These are phyloP conservation scores for Drosophila takahashii DNA, from an alignment of 1,140 invertebrate species.

Conservation along the genomic window DNA sequence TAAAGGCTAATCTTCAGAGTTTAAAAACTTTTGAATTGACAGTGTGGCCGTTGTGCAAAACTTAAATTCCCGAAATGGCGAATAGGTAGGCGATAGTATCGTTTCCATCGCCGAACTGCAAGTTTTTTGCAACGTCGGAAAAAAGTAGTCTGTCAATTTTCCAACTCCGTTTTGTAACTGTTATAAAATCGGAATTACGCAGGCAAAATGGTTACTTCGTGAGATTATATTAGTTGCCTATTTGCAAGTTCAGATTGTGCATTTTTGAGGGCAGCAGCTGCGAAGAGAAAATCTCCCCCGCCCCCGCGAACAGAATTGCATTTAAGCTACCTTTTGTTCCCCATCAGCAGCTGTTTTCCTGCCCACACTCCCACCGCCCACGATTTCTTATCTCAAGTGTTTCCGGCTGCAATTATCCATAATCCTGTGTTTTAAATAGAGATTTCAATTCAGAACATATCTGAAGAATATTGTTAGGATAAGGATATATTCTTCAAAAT, in stretches of 20 bases:
- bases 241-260: not conserved
- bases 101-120: not conserved
- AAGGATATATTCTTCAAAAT: not conserved
- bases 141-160: constrained; percentile 5
- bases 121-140: constrained; percentile 17
- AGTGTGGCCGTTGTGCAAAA: constrained; percentile 4
- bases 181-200: not conserved
- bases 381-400: not conserved
- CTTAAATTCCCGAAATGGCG: not conserved
- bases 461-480: not conserved
- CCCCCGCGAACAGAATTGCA: constrained; percentile 4
- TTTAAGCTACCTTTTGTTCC: constrained; percentile 11
- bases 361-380: not conserved
- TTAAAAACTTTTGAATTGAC: not conserved
- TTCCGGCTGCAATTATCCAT: not conserved
- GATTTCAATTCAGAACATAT: not conserved
- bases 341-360: constrained; percentile 11
- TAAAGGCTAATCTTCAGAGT: not conserved
- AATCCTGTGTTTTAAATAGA: not conserved
- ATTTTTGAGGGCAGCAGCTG: not conserved
- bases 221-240: not conserved
- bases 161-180: not conserved
- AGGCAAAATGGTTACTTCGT: not conserved
- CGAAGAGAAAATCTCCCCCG: not conserved
- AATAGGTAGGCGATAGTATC: constrained; percentile 6